Evolutionary conservation across 1,140 invertebrate species (phyloP).

Genomic region (Portunus trituberculatus): DNA sequence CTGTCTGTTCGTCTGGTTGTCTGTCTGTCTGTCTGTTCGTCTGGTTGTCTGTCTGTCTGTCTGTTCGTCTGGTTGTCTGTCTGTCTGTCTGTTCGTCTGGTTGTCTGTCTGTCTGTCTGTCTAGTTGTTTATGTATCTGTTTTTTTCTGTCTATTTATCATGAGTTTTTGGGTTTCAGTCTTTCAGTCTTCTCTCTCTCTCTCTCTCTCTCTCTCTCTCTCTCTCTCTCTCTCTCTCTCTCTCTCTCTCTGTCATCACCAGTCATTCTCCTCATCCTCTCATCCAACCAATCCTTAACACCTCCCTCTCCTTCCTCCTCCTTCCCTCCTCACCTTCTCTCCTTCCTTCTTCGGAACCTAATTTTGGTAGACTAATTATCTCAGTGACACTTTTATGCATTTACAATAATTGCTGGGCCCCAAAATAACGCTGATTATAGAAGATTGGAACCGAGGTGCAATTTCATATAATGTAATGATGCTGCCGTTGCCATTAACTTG

Average conservation of each 20-base stretch:
- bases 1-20: too few species aligned
- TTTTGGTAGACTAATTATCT: conserved; percentile 23
- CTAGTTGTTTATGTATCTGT: too few species aligned
- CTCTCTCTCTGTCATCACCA: neutral
- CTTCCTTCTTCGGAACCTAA: neutral
- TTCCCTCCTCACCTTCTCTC: neutral
- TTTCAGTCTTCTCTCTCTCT: neutral
- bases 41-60: too few species aligned
- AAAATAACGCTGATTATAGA: neutral
- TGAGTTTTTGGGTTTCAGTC: neutral
- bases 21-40: too few species aligned
- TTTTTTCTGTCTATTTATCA: neutral
- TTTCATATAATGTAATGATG: neutral
- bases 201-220: neutral
- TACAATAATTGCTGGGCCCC: neutral
- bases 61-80: too few species aligned
- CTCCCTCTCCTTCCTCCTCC: neutral
- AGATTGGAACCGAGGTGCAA: neutral
- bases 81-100: too few species aligned
- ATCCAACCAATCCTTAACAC: neutral
- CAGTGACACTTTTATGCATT: conserved; percentile 1
- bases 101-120: too few species aligned
- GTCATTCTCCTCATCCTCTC: too few species aligned
- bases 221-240: neutral
- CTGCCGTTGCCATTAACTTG: neutral